Evolutionary conservation across 1,140 invertebrate genomes (phyloP).

Genomic region (Teleopsis dalmanni): DNA sequence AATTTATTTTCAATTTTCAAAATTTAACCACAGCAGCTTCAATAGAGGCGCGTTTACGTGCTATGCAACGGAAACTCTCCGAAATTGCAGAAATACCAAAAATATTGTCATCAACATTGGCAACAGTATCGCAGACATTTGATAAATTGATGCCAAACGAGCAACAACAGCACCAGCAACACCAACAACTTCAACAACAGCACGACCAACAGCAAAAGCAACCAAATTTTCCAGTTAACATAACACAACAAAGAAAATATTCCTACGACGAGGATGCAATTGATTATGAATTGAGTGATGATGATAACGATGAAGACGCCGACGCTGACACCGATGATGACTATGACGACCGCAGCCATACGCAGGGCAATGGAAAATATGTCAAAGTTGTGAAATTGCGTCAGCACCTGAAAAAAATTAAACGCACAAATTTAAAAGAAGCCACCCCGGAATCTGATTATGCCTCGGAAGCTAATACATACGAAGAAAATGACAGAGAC

Average conservation of each 20-base stretch:
- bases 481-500: conserved; percentile 25
- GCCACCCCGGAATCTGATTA: conserved; percentile 41
- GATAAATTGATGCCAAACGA: conserved; percentile 22
- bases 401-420: conserved; percentile 9
- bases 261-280: conserved; percentile 40
- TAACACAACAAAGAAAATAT: conserved; percentile 18
- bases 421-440: conserved; percentile 17
- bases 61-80: conserved; percentile 38
- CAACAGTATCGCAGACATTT: conserved; percentile 38
- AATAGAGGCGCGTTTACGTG: conserved; percentile 33
- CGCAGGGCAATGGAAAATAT: neutral
- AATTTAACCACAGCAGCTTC: conserved; percentile 16
- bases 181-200: neutral
- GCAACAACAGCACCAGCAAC: neutral
- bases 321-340: neutral
- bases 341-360: too few species aligned
- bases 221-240: neutral
- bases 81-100: conserved; percentile 42
- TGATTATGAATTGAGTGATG: conserved; percentile 28
- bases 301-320: neutral
- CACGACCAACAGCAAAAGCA: neutral
- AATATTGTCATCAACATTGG: conserved; percentile 37
- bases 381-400: neutral
- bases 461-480: conserved; percentile 43
- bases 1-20: neutral